Evolutionary conservation across 1,140 invertebrate genomes (phyloP).

Genomic region (Adelges cooleyi): DNA sequence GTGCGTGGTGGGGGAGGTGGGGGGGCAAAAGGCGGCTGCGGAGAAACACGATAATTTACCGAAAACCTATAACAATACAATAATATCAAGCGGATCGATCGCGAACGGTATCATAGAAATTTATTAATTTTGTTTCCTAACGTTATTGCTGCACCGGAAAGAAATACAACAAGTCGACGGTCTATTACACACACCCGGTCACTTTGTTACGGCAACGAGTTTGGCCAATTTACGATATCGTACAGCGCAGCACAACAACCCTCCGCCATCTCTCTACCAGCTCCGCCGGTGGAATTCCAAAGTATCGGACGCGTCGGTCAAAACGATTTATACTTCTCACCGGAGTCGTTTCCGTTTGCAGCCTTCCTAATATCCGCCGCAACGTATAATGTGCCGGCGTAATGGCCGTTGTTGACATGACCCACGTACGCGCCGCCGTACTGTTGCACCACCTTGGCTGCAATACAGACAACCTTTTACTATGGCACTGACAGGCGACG

Average conservation of each 20-base stretch:
- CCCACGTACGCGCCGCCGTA: no score
- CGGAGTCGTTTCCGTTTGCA: no score
- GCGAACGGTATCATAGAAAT: background rate
- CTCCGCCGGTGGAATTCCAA: background rate
- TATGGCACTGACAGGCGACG: no score
- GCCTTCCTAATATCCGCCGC: no score
- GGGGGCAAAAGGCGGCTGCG: background rate
- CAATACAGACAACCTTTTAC: no score
- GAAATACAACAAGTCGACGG: slow-evolving; percentile 16
- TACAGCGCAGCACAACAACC: background rate
- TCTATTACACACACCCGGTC: slow-evolving; percentile 21
- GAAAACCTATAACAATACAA: background rate
- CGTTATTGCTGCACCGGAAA: background rate
- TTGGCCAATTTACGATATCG: slow-evolving; percentile 13
- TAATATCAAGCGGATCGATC: background rate
- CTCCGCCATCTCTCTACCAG: background rate
- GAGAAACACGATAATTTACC: slow-evolving; percentile 3
- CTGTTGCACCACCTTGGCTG: no score
- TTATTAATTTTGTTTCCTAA: slow-evolving; percentile 26
- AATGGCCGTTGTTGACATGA: no score
- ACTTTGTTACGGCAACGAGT: slow-evolving; percentile 12
- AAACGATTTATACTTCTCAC: slow-evolving; percentile 10
- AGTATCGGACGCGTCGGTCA: background rate
- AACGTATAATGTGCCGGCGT: no score
- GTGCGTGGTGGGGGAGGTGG: background rate